These are phyloP conservation scores for Argyrosomus regius DNA, from an alignment of 2,797 vertebrate genomes.

Conservation along the genomic window DNA sequence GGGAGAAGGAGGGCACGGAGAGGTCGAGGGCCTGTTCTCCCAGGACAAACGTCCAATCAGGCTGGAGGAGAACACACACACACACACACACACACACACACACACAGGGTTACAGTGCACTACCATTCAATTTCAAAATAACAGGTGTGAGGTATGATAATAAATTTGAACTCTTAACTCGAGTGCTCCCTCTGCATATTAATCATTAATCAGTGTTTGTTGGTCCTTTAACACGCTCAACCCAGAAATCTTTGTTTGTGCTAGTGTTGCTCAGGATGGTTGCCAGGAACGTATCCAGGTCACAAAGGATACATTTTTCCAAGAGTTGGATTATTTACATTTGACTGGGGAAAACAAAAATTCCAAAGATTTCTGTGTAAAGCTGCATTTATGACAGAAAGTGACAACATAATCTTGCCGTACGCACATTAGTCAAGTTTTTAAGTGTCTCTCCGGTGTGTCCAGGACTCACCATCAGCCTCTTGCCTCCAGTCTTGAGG, in stretches of 20 bases:
- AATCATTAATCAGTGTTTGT: too few species aligned
- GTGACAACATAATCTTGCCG: neutral
- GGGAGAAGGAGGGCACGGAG: constrained; percentile 87
- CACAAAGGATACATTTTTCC: too few species aligned
- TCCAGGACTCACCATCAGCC: constrained; percentile 85
- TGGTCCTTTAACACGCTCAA: too few species aligned
- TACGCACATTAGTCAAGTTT: neutral
- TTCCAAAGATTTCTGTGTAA: too few species aligned
- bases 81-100: constrained; percentile 34
- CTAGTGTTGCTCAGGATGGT: too few species aligned
- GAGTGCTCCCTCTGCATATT: too few species aligned
- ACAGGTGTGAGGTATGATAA: neutral
- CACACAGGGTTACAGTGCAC: neutral
- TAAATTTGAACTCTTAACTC: too few species aligned
- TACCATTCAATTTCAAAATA: neutral
- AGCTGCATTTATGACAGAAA: neutral
- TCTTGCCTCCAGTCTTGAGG: constrained; percentile 91
- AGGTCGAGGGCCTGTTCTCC: constrained; percentile 95
- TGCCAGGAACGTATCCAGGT: too few species aligned
- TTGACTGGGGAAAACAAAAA: too few species aligned
- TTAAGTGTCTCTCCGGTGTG: neutral
- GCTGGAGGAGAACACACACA: constrained; percentile 81
- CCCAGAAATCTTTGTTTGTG: too few species aligned
- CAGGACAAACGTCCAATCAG: constrained; percentile 94
- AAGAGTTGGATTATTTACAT: too few species aligned